These are phyloP conservation scores for Hucho hucho DNA, from an alignment of 2,113 vertebrate species.

Conservation along the genomic window DNA sequence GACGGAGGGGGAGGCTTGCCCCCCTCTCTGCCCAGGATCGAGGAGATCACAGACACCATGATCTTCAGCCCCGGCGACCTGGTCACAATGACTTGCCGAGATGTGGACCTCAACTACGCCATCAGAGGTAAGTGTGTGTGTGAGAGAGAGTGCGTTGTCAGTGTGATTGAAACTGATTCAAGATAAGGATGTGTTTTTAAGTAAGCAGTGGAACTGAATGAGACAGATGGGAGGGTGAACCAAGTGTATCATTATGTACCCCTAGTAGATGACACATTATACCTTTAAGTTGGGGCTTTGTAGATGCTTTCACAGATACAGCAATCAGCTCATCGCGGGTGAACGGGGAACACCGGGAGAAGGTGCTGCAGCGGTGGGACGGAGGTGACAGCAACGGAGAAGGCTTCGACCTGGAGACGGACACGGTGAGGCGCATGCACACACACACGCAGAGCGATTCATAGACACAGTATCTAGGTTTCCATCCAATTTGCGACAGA, in stretches of 20 bases:
- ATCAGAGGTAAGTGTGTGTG: conserved; percentile 68
- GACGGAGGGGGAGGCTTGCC: conserved; percentile 61
- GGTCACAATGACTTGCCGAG: conserved; percentile 82
- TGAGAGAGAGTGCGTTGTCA: neutral
- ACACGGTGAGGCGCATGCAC: conserved; percentile 65
- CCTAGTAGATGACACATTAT: neutral
- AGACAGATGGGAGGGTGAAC: neutral
- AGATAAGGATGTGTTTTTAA: too few relatives aligned
- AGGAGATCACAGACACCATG: conserved; percentile 88
- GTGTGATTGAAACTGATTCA: too few relatives aligned
- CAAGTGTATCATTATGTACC: neutral
- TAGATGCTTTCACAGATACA: conserved; percentile 85
- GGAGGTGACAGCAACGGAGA: conserved; percentile 82
- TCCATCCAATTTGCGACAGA: neutral
- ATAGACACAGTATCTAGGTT: neutral
- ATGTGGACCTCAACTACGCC: conserved; percentile 85
- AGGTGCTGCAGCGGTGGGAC: conserved; percentile 85
- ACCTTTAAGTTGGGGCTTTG: neutral
- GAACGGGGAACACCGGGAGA: conserved; percentile 86
- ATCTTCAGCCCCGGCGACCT: conserved; percentile 85
- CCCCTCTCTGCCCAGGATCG: conserved; percentile 70
- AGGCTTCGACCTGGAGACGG: conserved; percentile 81
- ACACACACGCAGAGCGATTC: neutral
- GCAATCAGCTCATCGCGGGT: conserved; percentile 78
- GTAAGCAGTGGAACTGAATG: too few relatives aligned